Evolutionary conservation across 2,888 invertebrate genomes (phyloP), one percentile per base, ranked within the genome.

Genomic region (Hyposoter dolosus): DNA sequence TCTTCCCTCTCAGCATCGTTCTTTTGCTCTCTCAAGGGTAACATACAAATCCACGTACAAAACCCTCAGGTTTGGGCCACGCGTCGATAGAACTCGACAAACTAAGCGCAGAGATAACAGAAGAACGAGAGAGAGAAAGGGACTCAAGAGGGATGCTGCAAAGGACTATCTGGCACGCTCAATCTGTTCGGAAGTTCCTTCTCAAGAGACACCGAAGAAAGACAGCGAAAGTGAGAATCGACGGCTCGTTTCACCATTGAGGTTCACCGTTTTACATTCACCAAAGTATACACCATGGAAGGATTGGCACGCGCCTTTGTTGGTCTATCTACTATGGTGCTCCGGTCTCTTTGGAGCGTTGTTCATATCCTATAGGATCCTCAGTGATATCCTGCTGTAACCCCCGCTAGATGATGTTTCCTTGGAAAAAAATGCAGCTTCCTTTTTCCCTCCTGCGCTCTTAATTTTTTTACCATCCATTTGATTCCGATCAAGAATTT

Each of bases 151-250:
- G 71, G 72, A 84, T 74, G 72, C 80, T 82, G 56, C 56, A 35
- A 82, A 69, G 79, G 84, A 69, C 82, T 88, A 88, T 87, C 87
- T 84, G 82, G 78, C 87, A 80, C 85, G 87, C 84, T 88, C 88
- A 86, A 87, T 88, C 87, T 87, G 86, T 74, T 78, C 82, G 88
- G 85, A 88, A 88, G 88, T 86, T 84, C 65, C 78, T 79, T 72
- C 83, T 77, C 75, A 56, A 80, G 75, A 69, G 76, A 81, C 77
- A 72, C 65, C 53, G n/a, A 23, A 35, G 63, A 65, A 63, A 86
- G 45, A 28, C 23, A 60, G 81, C 66, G 76, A 74, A 74, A 77
- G 66, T 43, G 45, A 79, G 56, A 63, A 43, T 81, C 83, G 79
- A 84, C 82, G 82, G 77, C 68, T 72, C 75, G 72, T 86, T 83